Evolutionary conservation across 2,113 vertebrate genomes (phyloP), one percentile per base, ranked within the genome.

Genomic region (Oenanthe oenanthe): DNA sequence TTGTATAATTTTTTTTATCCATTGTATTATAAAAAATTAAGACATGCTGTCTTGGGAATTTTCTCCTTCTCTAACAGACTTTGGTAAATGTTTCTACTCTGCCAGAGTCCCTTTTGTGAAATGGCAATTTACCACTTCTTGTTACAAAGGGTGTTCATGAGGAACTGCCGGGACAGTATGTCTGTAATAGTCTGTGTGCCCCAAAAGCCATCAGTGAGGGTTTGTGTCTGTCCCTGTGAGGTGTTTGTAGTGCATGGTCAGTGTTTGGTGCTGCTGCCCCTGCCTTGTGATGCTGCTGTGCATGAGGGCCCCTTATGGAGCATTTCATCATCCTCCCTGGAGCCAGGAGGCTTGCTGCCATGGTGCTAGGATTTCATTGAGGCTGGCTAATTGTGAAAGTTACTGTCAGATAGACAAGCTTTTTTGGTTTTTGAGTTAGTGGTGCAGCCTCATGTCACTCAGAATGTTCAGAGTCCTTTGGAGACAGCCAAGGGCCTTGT

Each of bases 381-480:
- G 38, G 10, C 42, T 42, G 36, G 7, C n/a, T 60, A 24, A 3
- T 50, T 54, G 63, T 70, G 28, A 60, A 61, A 51, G 47, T 20
- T 21, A 29, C 54, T 50, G 78, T 56, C 40, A 62, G 63, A 51
- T 4, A 36, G 67, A 42, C 5, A 31, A 63, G 34, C 7, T 56
- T 45, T 15, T 10, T 43, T 31, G 25, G 26, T 36, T 51, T 31
- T n/a, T 8, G 58, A 17, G 8, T 7, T 24, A 22, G 58, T 45
- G 43, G 5, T n/a, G 12, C 3, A 3, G 62, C 40, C 19, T 68
- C 6, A 0, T 22, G 34, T 50, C 18, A 8, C 29, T 50, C 29
- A 16, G 40, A 12, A 43, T 32, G 19, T 61, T 66, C 29, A 5
- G 24, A 40, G 50, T 17, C 26, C 26, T 84, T 56, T 43, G 38